phyloP scores from a whole-genome alignment of 2,113 vertebrate species.

The Macaca nemestrina region DNA sequence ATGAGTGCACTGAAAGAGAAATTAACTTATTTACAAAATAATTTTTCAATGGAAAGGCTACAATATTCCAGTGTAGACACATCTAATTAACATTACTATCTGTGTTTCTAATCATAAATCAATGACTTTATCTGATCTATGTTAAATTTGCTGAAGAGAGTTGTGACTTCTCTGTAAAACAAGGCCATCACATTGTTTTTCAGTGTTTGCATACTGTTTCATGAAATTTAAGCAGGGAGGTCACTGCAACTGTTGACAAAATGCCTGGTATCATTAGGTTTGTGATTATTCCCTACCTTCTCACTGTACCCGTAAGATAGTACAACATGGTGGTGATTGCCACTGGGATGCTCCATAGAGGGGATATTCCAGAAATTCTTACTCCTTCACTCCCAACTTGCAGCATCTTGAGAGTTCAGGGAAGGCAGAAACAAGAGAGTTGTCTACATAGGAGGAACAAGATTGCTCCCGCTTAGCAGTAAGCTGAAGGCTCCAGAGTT shows the following conservation, averaged over 20 bases:
- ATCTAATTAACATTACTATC: neutral
- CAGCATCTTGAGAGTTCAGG: neutral
- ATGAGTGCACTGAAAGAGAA: neutral
- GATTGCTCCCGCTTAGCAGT: neutral
- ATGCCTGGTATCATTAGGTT: neutral
- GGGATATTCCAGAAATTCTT: neutral
- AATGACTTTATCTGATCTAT: conserved; percentile 16
- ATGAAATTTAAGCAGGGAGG: neutral
- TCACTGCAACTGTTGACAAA: neutral
- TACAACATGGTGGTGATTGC: neutral
- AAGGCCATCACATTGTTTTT: neutral
- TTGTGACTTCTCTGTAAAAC: neutral
- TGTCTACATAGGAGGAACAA: neutral
- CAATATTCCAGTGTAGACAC: neutral
- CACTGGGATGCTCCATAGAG: neutral
- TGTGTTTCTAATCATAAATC: neutral
- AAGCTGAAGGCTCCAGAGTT: neutral
- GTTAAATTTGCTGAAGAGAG: conserved; percentile 10
- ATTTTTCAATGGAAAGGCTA: neutral
- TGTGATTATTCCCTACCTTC: neutral
- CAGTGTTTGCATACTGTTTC: neutral
- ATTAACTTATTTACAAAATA: neutral
- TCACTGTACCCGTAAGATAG: neutral
- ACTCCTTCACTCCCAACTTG: neutral
- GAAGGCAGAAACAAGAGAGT: neutral